Evolutionary conservation across 2,113 vertebrate species (phyloP), one percentile per base, ranked within the genome.

Genomic region (Vireo altiloquus): DNA sequence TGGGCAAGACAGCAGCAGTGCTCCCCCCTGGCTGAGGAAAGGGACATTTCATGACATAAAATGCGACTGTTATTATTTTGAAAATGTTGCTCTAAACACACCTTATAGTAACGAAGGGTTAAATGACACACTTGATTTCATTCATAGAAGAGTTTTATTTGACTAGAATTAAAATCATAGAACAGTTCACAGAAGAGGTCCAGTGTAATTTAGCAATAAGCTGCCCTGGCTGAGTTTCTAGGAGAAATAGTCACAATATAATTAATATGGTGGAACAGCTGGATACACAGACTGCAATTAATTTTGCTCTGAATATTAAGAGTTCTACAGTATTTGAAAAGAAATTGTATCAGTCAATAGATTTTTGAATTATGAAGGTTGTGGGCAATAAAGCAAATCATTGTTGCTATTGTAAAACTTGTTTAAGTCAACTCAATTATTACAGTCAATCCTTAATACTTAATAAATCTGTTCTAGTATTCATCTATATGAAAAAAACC

Each of bases 381-480:
- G 96, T 96, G 94, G 90, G 91, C 96, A 96, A 98, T 95, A 98
- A 97, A 97, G 95, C 94, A 98, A 97, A 98, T 97, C 90, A 98
- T 94, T 94, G 94, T 97, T 97, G 94, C 88, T 96, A 97, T 91
- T 97, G 82, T 93, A 97, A 97, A 96, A 95, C 54, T 88, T 96
- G 49, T 57, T 94, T 78, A 96, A 91, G 95, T 82, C 91, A 97
- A 94, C 86, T 89, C 89, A 92, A 91, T 97, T 92, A 97, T 96
- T 95, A 97, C 85, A 95, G 91, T 79, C 94, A 96, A 94, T 87
- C n/a, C 1, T 0, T 13, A 4, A 4, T 81, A 95, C 94, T 94
- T 96, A 94, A 95, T 95, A 96, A 95, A 97, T 92, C 92, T 95
- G 50, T 46, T 49, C 31, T 59, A 35, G 20, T 57, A 63, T 28